Evolutionary conservation across 2,113 vertebrate genomes (phyloP), one percentile per base, ranked within the genome.

Genomic region (Protobothrops flavoviridis): DNA sequence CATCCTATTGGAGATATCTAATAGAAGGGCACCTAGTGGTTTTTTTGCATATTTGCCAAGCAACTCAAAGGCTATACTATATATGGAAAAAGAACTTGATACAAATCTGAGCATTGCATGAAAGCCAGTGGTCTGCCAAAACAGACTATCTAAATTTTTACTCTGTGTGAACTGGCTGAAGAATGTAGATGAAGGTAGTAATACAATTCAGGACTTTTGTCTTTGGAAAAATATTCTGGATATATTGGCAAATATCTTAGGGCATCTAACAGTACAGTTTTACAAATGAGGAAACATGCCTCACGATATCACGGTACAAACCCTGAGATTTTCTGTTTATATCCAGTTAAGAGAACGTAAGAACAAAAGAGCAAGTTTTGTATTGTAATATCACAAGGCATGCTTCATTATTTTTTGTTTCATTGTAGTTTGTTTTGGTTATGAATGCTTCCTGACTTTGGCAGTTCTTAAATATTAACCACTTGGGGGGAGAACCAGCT

Each of bases 11-110:
- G 90, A 96, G 61, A 88, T 92, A 12, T 74, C 88, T 92, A n/a
- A 24, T 48, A 59, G 87, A 92, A 61, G 92, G 59, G 12, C 0
- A 0, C 56, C 53, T 90, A 92, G 91, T 87, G 4, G 90, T 87
- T 26, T 12, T 12, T 88, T 11, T 64, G 85, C 85, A 94, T 93
- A 21, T 69, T 92, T 96, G 55, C 61, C 48, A 43, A 91, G 74
- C n/a, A 91, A 26, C 87, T 94, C 88, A 95, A 92, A 90, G 53
- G 29, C n/a, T 90, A 0, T 0, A 0, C 48, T 0, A 0, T 91
- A 64, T 33, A 52, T 55, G 24, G 90, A 2, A 11, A 29, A 95
- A 93, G 90, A 90, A 93, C 64, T 91, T 88, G 87, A 69, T 69
- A 26, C 43, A 61, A 61, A 93, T 95, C 26, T 92, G 43, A 87